Conservation (phyloP, 2,888 invertebrate species). For the Leptinotarsa peninsularis region DNA sequence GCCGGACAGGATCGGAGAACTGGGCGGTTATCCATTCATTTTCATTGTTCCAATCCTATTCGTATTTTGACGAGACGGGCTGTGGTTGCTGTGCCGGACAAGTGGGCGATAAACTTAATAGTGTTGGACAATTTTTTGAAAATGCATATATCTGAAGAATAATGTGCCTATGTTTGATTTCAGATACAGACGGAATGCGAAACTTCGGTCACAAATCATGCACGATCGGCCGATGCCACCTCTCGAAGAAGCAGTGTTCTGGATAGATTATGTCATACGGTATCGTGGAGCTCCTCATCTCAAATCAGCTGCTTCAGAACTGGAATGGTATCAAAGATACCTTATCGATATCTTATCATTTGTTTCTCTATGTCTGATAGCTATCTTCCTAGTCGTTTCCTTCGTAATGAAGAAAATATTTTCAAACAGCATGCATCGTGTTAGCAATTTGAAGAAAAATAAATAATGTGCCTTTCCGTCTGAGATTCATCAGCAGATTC, state of each 20-base stretch:
- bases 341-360: conserved; percentile 37
- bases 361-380: neutral
- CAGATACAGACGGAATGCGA: conserved; percentile 39
- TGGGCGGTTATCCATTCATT: no score
- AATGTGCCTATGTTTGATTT: conserved; percentile 3
- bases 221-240: conserved; percentile 34
- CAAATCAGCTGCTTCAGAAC: conserved; percentile 37
- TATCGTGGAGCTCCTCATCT: conserved; percentile 38
- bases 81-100: no score
- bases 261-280: conserved; percentile 44
- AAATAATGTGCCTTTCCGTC: neutral
- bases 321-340: conserved; percentile 44
- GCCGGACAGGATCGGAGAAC: no score
- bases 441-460: neutral
- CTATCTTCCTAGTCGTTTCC: neutral
- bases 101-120: no score
- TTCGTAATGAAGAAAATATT: neutral
- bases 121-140: no score
- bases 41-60: no score
- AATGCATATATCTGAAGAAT: no score
- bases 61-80: no score
- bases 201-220: conserved; percentile 33
- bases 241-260: conserved; percentile 42
- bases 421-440: neutral
- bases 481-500: no score